Conservation (phyloP, 2,888 invertebrate genomes). For the Apeira syringaria region DNA sequence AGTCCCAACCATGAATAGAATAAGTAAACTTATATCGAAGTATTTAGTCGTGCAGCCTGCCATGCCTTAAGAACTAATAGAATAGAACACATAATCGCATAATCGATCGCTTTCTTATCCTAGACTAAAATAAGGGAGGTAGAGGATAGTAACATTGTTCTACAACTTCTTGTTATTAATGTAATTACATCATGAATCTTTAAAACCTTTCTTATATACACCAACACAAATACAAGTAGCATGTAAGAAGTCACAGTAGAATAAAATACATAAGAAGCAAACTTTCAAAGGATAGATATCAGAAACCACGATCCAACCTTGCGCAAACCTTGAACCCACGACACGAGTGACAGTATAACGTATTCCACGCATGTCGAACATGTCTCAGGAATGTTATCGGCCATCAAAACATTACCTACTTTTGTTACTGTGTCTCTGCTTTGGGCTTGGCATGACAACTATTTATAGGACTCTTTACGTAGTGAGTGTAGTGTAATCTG, state of each 20-base stretch:
- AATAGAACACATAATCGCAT: no score
- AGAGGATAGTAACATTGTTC: no score
- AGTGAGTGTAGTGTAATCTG: neutral
- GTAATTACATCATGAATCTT: neutral
- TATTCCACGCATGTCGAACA: conserved; percentile 14
- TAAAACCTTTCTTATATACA: neutral
- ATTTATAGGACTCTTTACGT: neutral
- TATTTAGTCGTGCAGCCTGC: no score
- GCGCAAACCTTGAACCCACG: conserved; percentile 19
- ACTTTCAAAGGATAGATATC: conserved; percentile 3
- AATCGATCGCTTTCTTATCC: no score
- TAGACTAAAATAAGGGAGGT: no score
- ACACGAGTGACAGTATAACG: conserved; percentile 10
- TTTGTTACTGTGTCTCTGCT: conserved; percentile 7
- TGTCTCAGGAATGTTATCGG: conserved; percentile 10
- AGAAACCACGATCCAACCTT: conserved; percentile 14
- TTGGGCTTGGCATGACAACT: neutral
- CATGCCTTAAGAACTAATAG: no score
- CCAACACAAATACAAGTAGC: neutral
- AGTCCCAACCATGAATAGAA: no score
- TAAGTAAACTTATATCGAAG: no score
- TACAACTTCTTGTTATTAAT: no score
- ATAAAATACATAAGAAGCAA: neutral
- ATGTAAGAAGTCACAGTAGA: neutral
- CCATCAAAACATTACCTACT: conserved; percentile 13